phyloP scores from a whole-genome alignment of 2,113 vertebrate genomes.

The Lathamus discolor region DNA sequence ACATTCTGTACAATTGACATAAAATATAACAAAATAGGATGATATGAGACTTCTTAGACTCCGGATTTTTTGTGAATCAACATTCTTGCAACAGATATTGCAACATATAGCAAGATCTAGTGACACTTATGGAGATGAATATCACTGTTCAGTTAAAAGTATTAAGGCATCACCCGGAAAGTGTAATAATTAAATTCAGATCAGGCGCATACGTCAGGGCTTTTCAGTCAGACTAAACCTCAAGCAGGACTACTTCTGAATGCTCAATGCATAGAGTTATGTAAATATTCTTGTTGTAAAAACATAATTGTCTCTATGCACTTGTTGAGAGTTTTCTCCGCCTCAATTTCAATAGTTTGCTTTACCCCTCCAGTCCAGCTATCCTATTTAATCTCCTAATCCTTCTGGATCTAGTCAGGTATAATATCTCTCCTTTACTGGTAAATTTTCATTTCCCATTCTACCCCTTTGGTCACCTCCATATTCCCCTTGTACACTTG shows the following conservation, averaged over 20 bases:
- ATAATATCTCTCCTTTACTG: background rate
- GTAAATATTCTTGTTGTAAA: background rate
- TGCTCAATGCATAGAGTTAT: background rate
- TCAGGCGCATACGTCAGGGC: background rate
- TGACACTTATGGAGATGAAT: background rate
- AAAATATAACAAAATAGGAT: background rate
- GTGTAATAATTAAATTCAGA: background rate
- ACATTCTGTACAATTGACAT: background rate
- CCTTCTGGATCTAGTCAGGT: background rate
- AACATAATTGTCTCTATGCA: background rate
- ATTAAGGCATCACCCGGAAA: background rate
- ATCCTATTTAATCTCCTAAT: background rate
- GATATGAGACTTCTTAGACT: background rate
- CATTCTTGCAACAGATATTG: background rate
- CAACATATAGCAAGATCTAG: background rate
- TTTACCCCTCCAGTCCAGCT: background rate
- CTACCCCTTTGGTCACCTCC: background rate
- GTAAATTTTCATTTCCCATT: background rate
- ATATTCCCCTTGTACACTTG: rapidly evolving
- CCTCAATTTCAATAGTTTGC: background rate
- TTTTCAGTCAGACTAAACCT: background rate
- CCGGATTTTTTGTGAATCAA: background rate
- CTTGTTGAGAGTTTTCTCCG: background rate
- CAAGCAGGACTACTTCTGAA: background rate
- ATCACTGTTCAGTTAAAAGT: background rate